Evolutionary conservation across 2,888 invertebrate genomes (phyloP), one percentile per base, ranked within the genome.

Genomic region (Drosophila testacea): DNA sequence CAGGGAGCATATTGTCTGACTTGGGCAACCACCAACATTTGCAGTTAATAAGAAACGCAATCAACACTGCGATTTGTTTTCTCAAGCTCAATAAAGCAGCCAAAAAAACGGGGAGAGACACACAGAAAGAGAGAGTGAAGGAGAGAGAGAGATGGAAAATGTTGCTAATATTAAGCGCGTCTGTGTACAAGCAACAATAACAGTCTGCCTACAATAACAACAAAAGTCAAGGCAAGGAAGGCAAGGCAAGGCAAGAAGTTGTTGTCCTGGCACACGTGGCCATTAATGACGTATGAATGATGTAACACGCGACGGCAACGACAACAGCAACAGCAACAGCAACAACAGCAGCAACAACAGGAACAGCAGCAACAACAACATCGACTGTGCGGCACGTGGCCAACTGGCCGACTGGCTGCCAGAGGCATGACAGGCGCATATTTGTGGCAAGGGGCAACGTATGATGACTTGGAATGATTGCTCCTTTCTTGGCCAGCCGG

Each of bases 271-370:
- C 77, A 90, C 93, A 93, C 93, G 93, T 92, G 93, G 79, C 91
- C 87, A 88, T 88, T 92, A 92, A 93, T 92, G 92, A 93, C 93
- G 91, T 93, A 92, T 93, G 93, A 93, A 93, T 93, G 93, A 93
- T 92, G 91, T 92, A 92, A 92, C 92, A 92, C 92, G 92, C 92
- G 92, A 92, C 83, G 82, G 42, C 55, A 50, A 16, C 66, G 16
- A 44, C 61, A 54, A 50, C 62, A 39, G 13, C 52, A 41, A 61
- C 60, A 10, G 50, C 56, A 44, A 36, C 64, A 38, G 10, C 34
- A 42, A 56, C 50, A 44, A 47, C 28, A 36, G 22, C 59, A 13
- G 9, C 36, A 36, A 36, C 9, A 36, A 9, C 34, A 34, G 9
- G 4, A 16, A 47, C 50, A 1, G 11, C 62, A 34, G 28, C 44